phyloP scores from a whole-genome alignment of 2,888 invertebrate genomes.

The Drosophila macrospina region DNA sequence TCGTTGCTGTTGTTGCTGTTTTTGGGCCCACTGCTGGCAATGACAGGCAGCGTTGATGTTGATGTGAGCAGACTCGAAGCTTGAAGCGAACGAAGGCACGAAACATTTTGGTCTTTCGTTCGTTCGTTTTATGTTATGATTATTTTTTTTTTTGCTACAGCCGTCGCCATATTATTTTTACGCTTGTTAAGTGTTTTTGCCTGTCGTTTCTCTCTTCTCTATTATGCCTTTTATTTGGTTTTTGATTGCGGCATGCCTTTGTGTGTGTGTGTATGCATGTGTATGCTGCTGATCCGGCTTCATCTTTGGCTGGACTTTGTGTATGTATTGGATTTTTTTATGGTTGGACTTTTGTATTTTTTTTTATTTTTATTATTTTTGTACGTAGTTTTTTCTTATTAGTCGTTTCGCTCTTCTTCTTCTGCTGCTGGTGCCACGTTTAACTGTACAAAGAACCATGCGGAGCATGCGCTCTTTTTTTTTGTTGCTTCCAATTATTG shows the following conservation, averaged over 20 bases:
- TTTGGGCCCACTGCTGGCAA: slow-evolving; percentile 42
- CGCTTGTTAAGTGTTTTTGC: slow-evolving; percentile 62
- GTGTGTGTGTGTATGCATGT: slow-evolving; percentile 22
- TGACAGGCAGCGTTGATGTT: slow-evolving; percentile 55
- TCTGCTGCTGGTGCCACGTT: slow-evolving; percentile 49
- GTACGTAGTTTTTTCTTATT: slow-evolving; percentile 62
- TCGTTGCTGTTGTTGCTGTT: slow-evolving; percentile 38
- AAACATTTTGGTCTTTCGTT: slow-evolving; percentile 45
- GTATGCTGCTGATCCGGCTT: slow-evolving; percentile 53
- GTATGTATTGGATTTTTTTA: slow-evolving; percentile 49
- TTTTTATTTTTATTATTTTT: slow-evolving; percentile 23
- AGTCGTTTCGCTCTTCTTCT: slow-evolving; percentile 42
- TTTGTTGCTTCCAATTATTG: slow-evolving; percentile 54
- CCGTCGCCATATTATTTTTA: slow-evolving; percentile 77
- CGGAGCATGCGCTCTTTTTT: slow-evolving; percentile 71
- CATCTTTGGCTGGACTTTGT: slow-evolving; percentile 46
- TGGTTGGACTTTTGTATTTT: slow-evolving; percentile 44
- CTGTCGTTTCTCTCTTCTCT: slow-evolving; percentile 57
- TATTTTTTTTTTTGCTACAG: slow-evolving; percentile 33
- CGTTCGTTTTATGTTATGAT: slow-evolving; percentile 31
- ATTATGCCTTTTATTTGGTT: slow-evolving; percentile 55
- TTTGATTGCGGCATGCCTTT: slow-evolving; percentile 38
- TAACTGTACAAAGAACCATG: slow-evolving; percentile 65
- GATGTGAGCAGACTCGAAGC: slow-evolving; percentile 36
- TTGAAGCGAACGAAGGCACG: slow-evolving; percentile 44